phyloP scores from a whole-genome alignment of 2,888 invertebrate genomes.

The Volucella bombylans region DNA sequence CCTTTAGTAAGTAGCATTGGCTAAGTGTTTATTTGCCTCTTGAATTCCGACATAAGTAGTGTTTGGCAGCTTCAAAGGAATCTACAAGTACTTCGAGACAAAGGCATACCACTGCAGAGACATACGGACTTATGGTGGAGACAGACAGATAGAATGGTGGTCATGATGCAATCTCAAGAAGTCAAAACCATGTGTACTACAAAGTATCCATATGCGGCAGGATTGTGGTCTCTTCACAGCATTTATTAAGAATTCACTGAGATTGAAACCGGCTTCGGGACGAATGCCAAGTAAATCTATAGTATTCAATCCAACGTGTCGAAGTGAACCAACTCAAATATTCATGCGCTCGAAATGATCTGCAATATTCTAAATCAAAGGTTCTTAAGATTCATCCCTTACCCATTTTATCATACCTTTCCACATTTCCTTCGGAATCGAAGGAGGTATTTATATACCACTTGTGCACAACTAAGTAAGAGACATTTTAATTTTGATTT shows the following conservation, averaged over 20 bases:
- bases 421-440: background rate
- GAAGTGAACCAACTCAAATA: slow-evolving; percentile 27
- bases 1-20: slow-evolving; percentile 36
- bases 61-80: slow-evolving; percentile 4
- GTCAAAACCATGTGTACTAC: too few species aligned
- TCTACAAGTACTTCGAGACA: slow-evolving; percentile 27
- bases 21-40: slow-evolving; percentile 49
- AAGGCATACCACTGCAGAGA: background rate
- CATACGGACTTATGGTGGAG: too few species aligned
- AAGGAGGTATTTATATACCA: slow-evolving; percentile 60
- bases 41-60: slow-evolving; percentile 34
- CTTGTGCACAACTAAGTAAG: slow-evolving; percentile 55
- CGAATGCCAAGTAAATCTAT: slow-evolving; percentile 24
- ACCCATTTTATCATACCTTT: background rate
- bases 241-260: too few species aligned
- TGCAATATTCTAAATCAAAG: slow-evolving; percentile 38
- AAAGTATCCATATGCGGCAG: too few species aligned
- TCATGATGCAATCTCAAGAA: too few species aligned
- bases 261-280: background rate
- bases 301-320: too few species aligned
- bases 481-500: slow-evolving; percentile 73
- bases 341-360: slow-evolving; percentile 46
- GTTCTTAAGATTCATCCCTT: slow-evolving; percentile 15
- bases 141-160: too few species aligned
- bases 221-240: too few species aligned